Conservation (phyloP, 2,113 vertebrate species). For the Harpagus bidentatus region DNA sequence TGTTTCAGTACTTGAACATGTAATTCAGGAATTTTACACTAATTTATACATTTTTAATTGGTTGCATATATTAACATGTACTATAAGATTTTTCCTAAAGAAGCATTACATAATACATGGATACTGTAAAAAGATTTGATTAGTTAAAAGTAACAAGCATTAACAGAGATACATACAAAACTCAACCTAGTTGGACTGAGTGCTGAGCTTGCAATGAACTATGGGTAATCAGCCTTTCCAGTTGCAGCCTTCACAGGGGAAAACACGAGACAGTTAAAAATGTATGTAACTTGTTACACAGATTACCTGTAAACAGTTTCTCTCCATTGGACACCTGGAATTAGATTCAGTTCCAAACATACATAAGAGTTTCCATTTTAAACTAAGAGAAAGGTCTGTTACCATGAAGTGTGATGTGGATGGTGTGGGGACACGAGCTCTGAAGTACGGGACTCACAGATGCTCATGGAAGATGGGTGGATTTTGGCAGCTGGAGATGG, state of each 20-base stretch:
- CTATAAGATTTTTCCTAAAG: conserved; percentile 84
- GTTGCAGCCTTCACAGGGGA: conserved; percentile 72
- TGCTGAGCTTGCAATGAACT: conserved; percentile 76
- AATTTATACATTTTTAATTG: conserved; percentile 86
- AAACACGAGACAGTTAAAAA: conserved; percentile 77
- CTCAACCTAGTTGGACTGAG: conserved; percentile 75
- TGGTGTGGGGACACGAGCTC: conserved; percentile 38
- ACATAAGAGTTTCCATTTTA: conserved; percentile 58
- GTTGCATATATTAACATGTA: conserved; percentile 88
- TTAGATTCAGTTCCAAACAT: conserved; percentile 67
- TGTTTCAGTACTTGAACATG: conserved; percentile 75
- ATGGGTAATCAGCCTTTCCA: conserved; percentile 77
- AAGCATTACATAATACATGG: conserved; percentile 89
- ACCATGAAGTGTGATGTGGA: conserved; percentile 52
- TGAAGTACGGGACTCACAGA: conserved; percentile 43
- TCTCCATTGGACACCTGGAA: conserved; percentile 71
- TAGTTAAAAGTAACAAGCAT: conserved; percentile 93
- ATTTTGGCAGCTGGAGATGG: conserved; percentile 76
- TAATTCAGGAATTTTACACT: conserved; percentile 80
- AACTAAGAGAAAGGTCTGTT: conserved; percentile 64
- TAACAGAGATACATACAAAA: conserved; percentile 85
- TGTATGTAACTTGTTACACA: conserved; percentile 76
- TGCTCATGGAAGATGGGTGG: conserved; percentile 53
- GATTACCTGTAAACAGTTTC: conserved; percentile 80
- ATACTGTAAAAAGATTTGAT: conserved; percentile 90